Base-by-base conservation (phyloP, 2,113 vertebrate genomes). In the Neotoma lepida region DNA sequence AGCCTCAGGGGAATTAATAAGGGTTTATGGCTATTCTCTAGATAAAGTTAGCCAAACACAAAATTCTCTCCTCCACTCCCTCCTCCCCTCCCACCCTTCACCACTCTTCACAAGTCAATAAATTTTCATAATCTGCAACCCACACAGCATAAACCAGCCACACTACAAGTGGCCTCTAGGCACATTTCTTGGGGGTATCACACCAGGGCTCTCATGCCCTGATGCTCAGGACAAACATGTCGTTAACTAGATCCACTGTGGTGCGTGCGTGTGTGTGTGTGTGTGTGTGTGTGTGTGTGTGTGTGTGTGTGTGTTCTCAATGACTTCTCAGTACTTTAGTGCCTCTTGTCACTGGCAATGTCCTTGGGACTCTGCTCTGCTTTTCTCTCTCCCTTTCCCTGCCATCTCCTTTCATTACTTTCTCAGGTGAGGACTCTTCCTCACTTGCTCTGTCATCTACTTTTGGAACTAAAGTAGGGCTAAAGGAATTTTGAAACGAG, bases 61-160 rank as follows among this genome's bases (percentile, higher is more conserved):
- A 24, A 46, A 68, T 70, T 61, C 44, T 71, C 63, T 94, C 30
- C 51, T 86, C 35, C 30, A 58, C 18, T 22, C 41, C 14, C 3
- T 12, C 4, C 9, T 61, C 33, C 22, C 56, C 61, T 91, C 77
- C 86, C 33, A 90, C 70, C 20, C 92, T 77, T 86, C 82, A 86
- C 9, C 6, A 9, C 92, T 28, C 85, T 41, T 28, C 39, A 74
- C 86, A 85, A 89, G 77, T 89, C 89, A 89, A 66, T 97, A 89
- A 61, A 93, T 93, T 93, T 95, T 88, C 89, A 88, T 91, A 89
- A 89, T 88, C 87, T 64, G 63, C 35, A 10, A 56, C 18, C 80
- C 84, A 26, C 64, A 63, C 35, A 35, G 18, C 71, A 76, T 56
- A 85, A 77, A 70, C 46, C 73, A 56, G 88, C 44, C 46, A 71